Base-by-base conservation (phyloP, 2,888 invertebrate species). In the Calephelis perditalis region DNA sequence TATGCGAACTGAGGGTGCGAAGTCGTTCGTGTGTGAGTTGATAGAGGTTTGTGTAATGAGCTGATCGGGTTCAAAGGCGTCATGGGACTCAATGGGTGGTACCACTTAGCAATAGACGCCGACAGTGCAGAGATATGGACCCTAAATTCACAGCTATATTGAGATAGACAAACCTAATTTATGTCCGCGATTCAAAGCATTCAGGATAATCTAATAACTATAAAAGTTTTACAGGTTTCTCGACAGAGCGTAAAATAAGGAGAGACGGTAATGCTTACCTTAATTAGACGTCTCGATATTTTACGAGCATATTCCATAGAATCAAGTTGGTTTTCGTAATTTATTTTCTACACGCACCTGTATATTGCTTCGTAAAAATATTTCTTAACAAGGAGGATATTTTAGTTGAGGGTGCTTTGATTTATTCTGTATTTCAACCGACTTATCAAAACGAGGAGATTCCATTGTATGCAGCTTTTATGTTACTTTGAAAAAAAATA, bases 41-140 rank as follows among this genome's bases (percentile, higher is more conserved):
- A 76, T 75, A 78, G 77, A 82, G 78, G 79, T 77, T 82, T 86
- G 77, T 84, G 82, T 88, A 88, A 90, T 87, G 84, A 84, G 79
- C 77, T 80, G 86, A 84, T 86, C 80, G 87, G 76, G 85, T 89
- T 87, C 89, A 87, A 88, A 88, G 82, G 82, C 83, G 75, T 70
- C 70, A 70, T 74, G 74, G 77, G 76, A 71, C 81, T 73, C 86
- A 69, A 72, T 85, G 82, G 84, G 86, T 72, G 81, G 78, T 71
- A 73, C 75, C 77, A 82, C 81, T 80, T 77, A 76, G 74, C 77
- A 26, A 58, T 36, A 49, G 12, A 37, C 45, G 56, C 46, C 44
- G 44, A 52, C 49, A 55, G 59, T n/a, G 57, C 57, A 45, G 57
- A 45, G 44, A 57, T 35, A 52, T 52, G 35, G 35, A 26, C 49